Evolutionary conservation across 1,140 invertebrate genomes (phyloP).

Genomic region (Hypsibius dujardini): DNA sequence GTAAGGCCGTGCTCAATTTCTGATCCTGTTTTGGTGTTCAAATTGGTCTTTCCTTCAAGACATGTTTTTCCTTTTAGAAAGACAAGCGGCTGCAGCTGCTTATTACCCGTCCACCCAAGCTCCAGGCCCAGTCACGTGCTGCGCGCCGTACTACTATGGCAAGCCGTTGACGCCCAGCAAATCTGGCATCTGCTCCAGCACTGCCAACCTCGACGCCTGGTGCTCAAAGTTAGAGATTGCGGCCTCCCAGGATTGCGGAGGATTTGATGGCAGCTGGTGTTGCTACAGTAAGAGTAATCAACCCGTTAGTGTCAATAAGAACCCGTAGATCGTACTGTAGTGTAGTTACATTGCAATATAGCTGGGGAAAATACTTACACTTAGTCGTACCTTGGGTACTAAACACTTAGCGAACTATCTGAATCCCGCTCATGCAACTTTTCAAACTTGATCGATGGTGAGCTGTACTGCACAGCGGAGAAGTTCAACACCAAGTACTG

Average conservation of each 20-base stretch:
- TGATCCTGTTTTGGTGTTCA: not conserved
- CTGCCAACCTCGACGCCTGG: conserved; percentile 6
- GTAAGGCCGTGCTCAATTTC: not conserved
- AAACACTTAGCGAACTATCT: too few species aligned
- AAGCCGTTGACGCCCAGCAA: not conserved
- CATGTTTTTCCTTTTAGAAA: too few species aligned
- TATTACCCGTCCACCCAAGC: not conserved
- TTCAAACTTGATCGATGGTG: too few species aligned
- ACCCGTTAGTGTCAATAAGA: too few species aligned
- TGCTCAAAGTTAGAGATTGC: not conserved
- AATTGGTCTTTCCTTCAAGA: not conserved
- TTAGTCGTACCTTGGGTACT: too few species aligned
- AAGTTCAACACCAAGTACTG: too few species aligned
- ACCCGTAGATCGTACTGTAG: too few species aligned
- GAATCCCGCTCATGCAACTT: too few species aligned
- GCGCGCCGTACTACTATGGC: not conserved
- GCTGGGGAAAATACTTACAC: too few species aligned
- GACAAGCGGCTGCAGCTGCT: not conserved
- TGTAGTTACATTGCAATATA: too few species aligned
- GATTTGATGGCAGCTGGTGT: conserved; percentile 8
- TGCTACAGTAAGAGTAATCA: not conserved
- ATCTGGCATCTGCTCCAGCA: not conserved
- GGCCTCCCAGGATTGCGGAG: not conserved
- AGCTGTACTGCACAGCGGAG: too few species aligned
- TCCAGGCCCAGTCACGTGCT: not conserved